A percentile compares a stretch with the other conserved stretches of the same genome.
phyloP scores from a whole-genome alignment of 2,113 vertebrate genomes.

The Pygoscelis antarcticus region DNA sequence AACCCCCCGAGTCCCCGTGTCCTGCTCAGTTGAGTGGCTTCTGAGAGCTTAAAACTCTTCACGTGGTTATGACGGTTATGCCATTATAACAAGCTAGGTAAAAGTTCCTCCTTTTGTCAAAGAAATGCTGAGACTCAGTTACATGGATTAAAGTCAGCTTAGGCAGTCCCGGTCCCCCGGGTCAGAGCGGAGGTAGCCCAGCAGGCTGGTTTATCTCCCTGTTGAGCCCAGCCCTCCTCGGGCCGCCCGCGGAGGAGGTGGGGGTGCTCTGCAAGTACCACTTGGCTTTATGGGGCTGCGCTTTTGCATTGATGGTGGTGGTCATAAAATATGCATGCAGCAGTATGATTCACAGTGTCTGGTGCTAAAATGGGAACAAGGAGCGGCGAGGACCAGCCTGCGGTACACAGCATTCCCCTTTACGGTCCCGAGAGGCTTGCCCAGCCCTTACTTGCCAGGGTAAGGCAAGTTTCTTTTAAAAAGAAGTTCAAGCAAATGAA shows the following conservation, averaged over 20 bases:
- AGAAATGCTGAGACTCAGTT: neutral
- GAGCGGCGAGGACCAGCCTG: neutral
- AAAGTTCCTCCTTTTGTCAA: neutral
- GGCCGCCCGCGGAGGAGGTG: fast-evolving
- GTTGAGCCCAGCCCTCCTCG: neutral
- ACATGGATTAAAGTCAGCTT: neutral
- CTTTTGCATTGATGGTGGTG: neutral
- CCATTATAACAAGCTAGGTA: neutral
- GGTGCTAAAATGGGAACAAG: neutral
- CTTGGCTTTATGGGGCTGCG: neutral
- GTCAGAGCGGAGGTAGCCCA: neutral
- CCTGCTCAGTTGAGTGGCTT: neutral
- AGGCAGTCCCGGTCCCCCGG: neutral
- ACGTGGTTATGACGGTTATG: neutral
- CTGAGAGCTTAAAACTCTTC: neutral
- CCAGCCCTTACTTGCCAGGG: neutral
- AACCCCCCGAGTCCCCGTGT: neutral
- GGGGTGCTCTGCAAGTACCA: neutral
- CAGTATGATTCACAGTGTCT: fast-evolving
- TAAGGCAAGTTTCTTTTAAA: too few species aligned
- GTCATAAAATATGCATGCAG: neutral
- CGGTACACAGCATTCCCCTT: neutral
- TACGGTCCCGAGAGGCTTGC: neutral
- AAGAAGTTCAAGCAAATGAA: neutral
- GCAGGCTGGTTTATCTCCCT: neutral